Evolutionary conservation across 2,888 invertebrate species (phyloP), one percentile per base, ranked within the genome.

Genomic region (Drosophila ezoana): DNA sequence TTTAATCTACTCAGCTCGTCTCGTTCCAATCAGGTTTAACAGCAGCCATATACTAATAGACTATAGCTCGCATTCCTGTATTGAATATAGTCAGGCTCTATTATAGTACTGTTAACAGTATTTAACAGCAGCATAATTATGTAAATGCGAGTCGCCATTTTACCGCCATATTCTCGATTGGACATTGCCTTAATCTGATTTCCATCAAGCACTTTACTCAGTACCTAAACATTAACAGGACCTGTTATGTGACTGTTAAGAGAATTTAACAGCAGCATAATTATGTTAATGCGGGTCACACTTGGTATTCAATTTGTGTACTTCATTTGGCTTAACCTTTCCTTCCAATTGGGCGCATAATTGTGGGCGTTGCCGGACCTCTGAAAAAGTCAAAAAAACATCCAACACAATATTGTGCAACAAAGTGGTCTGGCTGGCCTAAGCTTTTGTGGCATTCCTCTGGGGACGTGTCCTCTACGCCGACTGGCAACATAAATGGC

Each of bases 401-500:
- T 51, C 14, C 49, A 57, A 28, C 13, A 38, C 18, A 41, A 18
- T 43, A 43, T 33, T 48, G 20, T 44, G 28, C 43, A 23, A 10
- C 28, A 28, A 28, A 28, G 28, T 28, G 28, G 28, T 28, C 28
- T n/a, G n/a, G 28, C 28, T 23, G 23, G 23, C 23, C 23, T 8
- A 28, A 16, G n/a, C 40, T 54, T 37, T n/a, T 53, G 16, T 11
- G 37, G 37, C 35, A 18, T 44, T 43, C 37, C 32, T n/a, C 28
- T 16, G 32, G 52, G 32, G 32, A 58, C 32, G n/a, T 58, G 57
- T 51, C 38, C 49, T 37, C 32, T 33, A 38, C 20, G 28, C 18
- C 58, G 20, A 16, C 52, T 37, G 33, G 67, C 45, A 38, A 37
- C 73, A 65, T 78, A 73, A 73, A 73, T 62, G 49, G 61, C 56